Conservation (phyloP, 1,140 invertebrate genomes). For the Ganaspis sp. region DNA sequence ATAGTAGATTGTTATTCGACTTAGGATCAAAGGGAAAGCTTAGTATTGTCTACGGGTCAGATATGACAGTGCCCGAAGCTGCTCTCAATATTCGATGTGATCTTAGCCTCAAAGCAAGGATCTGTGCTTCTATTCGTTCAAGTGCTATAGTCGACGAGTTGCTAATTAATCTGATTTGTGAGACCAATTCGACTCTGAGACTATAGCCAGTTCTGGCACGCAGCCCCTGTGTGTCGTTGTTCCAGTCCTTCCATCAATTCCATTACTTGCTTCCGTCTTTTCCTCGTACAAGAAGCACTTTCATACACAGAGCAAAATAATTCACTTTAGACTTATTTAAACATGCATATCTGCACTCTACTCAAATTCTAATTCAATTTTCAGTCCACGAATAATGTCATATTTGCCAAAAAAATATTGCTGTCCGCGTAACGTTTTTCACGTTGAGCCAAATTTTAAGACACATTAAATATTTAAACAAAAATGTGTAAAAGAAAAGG, state of each 20-base stretch:
- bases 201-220: conserved; percentile 41
- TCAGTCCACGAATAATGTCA: not conserved
- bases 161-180: conserved; percentile 59
- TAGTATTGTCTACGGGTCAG: conserved; percentile 26
- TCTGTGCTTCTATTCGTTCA: conserved; percentile 53
- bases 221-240: conserved; percentile 49
- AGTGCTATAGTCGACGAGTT: conserved; percentile 33
- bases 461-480: no score
- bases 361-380: not conserved
- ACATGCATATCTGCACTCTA: not conserved
- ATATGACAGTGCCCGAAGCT: conserved; percentile 7
- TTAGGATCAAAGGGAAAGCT: conserved; percentile 15
- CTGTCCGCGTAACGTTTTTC: no score
- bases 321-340: conserved; percentile 2
- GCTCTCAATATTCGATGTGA: conserved; percentile 16
- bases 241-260: conserved; percentile 28
- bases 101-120: conserved; percentile 47
- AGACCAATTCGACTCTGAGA: conserved; percentile 40
- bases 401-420: no score
- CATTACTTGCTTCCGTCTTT: conserved; percentile 28
- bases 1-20: not conserved
- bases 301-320: not conserved
- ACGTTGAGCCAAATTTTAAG: no score
- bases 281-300: conserved; percentile 42
- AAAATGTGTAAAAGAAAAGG: no score